phyloP scores from a whole-genome alignment of 2,888 invertebrate species.

The Clostera curtula region DNA sequence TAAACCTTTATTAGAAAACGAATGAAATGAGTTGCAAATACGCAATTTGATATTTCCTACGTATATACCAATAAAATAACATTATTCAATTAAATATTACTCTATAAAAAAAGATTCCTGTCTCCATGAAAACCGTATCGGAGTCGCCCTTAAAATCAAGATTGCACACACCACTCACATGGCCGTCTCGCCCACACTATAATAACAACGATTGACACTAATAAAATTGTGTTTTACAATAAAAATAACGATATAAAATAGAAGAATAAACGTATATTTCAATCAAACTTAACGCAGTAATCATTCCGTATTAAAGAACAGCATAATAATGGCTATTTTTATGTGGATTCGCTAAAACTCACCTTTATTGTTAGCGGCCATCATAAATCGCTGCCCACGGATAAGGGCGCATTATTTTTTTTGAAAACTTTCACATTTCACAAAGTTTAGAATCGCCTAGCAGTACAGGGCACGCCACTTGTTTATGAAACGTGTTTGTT shows the following conservation, averaged over 20 bases:
- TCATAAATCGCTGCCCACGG: constrained; percentile 35
- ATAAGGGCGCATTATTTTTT: constrained; percentile 50
- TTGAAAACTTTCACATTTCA: constrained; percentile 45
- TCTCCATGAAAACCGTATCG: constrained; percentile 33
- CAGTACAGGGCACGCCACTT: constrained; percentile 24
- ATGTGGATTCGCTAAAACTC: constrained; percentile 18
- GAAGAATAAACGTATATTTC: constrained; percentile 5
- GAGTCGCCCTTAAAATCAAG: constrained; percentile 41
- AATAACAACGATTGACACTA: constrained; percentile 47
- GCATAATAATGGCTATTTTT: no score
- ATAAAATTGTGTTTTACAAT: constrained; percentile 1
- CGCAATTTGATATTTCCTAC: no score
- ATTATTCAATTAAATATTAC: background rate
- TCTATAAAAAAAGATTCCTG: background rate
- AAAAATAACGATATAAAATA: constrained; percentile 11
- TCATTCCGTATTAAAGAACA: background rate
- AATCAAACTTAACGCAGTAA: constrained; percentile 5
- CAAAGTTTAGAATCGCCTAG: constrained; percentile 23
- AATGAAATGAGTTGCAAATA: no score
- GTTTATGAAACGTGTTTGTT: constrained; percentile 56
- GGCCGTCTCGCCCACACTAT: constrained; percentile 54
- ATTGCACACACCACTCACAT: constrained; percentile 53
- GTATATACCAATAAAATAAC: background rate
- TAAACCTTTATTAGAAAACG: no score
- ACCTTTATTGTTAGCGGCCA: constrained; percentile 70